Evolutionary conservation across 2,888 invertebrate species (phyloP), one percentile per base, ranked within the genome.

Genomic region (Polyommatus iphigenia): DNA sequence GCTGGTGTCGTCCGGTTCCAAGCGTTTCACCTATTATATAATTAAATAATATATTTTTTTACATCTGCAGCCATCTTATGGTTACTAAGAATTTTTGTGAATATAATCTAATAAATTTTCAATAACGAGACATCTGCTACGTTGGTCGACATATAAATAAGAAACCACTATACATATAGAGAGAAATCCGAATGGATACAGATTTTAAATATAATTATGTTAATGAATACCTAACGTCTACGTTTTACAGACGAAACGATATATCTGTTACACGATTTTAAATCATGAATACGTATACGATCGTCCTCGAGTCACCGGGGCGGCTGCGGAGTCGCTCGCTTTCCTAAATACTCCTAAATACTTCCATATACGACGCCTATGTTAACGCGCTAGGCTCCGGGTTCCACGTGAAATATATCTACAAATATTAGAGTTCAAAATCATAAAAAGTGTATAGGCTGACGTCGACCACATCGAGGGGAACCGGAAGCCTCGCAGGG

Each of bases 171-270:
- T 93, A 93, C 92, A 93, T 91, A 93, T 93, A 93, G 93, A 93
- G 93, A 94, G 93, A 93, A 93, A 92, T 92, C 93, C 93, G 89
- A 93, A 91, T 92, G 92, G 92, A 93, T 93, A 93, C 92, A 91
- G 91, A 89, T 77, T 75, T 93, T 93, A 91, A 90, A 92, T 92
- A 92, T 92, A 92, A 91, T 91, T 93, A 91, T 92, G 91, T 92
- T 91, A 90, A 89, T 91, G 91, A 93, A 91, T 92, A 88, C 88
- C 93, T 92, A 92, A 89, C 82, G 82, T 81, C 93, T 93, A 93
- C 90, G 87, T 89, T 90, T 92, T 91, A 93, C 92, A 92, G 89
- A 92, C 91, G 89, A 92, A 90, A 91, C 89, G 90, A 88, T 89
- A 90, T 87, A 90, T 87, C 84, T 84, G 83, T 87, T 87, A 88